phyloP scores from a whole-genome alignment of 2,113 vertebrate genomes.

The Malaclemys terrapin region DNA sequence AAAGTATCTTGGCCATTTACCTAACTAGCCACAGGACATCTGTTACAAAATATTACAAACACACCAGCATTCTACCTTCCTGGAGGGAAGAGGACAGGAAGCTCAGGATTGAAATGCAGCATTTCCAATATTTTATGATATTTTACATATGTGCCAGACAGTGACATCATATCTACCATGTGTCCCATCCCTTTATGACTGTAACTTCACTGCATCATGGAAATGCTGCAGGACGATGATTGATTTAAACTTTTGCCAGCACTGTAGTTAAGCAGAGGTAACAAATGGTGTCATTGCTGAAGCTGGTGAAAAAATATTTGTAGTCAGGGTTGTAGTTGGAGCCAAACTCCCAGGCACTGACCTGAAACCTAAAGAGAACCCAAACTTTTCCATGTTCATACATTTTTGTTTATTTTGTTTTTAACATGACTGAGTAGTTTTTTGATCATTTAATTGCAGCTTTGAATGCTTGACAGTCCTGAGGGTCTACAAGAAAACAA shows the following conservation, averaged over 20 bases:
- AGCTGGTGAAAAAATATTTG: slow-evolving; percentile 80
- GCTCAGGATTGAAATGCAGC: not conserved
- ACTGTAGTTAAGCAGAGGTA: slow-evolving; percentile 74
- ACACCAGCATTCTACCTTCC: slow-evolving; percentile 19
- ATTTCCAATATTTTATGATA: slow-evolving; percentile 39
- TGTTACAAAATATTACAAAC: slow-evolving; percentile 34
- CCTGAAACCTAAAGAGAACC: slow-evolving; percentile 68
- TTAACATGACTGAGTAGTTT: slow-evolving; percentile 71
- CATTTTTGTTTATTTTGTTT: slow-evolving; percentile 67
- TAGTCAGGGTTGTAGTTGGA: slow-evolving; percentile 75
- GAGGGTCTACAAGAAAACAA: slow-evolving; percentile 62
- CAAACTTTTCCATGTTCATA: slow-evolving; percentile 62
- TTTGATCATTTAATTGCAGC: slow-evolving; percentile 70
- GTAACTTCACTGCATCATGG: slow-evolving; percentile 61
- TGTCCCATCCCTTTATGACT: slow-evolving; percentile 54
- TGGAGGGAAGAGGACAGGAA: slow-evolving; percentile 49
- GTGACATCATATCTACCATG: slow-evolving; percentile 57
- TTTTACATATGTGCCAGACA: slow-evolving; percentile 49
- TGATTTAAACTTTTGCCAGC: slow-evolving; percentile 77
- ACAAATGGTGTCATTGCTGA: slow-evolving; percentile 80
- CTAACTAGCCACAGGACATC: slow-evolving; percentile 39
- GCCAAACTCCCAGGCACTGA: slow-evolving; percentile 70
- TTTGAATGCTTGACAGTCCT: slow-evolving; percentile 50
- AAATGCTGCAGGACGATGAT: slow-evolving; percentile 65
- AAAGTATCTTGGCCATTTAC: slow-evolving; percentile 39